phyloP scores from a whole-genome alignment of 1,140 invertebrate species.

The Coelopa frigida region DNA sequence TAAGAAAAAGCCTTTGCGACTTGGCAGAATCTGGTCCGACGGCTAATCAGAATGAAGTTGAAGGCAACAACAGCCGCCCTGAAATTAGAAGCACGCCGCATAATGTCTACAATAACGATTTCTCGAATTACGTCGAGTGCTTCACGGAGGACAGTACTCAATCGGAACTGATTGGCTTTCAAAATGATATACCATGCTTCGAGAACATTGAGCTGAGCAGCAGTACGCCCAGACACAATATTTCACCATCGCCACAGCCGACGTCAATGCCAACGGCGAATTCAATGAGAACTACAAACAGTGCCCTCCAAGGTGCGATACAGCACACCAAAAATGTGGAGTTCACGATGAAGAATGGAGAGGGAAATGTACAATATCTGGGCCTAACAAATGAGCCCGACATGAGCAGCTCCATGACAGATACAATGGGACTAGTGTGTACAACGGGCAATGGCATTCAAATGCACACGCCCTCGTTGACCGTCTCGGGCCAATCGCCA shows the following conservation, averaged over 20 bases:
- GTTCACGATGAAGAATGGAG: no score
- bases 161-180: constrained; percentile 32
- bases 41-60: constrained; percentile 3
- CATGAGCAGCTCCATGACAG: no score
- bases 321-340: background rate
- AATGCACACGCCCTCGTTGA: no score
- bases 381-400: no score
- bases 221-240: background rate
- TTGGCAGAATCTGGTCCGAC: constrained; percentile 11
- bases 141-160: constrained; percentile 14
- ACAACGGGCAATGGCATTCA: no score
- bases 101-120: background rate
- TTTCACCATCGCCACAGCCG: background rate
- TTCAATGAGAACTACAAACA: no score
- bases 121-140: constrained; percentile 7
- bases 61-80: background rate
- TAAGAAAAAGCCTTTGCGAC: constrained; percentile 3
- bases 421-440: no score
- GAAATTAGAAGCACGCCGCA: background rate
- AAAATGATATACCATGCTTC: constrained; percentile 41
- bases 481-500: no score
- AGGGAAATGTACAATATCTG: no score
- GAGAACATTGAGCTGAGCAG: constrained; percentile 26
- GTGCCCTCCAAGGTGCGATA: background rate
- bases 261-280: no score